These are phyloP conservation scores for Archivesica marissinica DNA, from an alignment of 1,140 invertebrate species.

Conservation along the genomic window DNA sequence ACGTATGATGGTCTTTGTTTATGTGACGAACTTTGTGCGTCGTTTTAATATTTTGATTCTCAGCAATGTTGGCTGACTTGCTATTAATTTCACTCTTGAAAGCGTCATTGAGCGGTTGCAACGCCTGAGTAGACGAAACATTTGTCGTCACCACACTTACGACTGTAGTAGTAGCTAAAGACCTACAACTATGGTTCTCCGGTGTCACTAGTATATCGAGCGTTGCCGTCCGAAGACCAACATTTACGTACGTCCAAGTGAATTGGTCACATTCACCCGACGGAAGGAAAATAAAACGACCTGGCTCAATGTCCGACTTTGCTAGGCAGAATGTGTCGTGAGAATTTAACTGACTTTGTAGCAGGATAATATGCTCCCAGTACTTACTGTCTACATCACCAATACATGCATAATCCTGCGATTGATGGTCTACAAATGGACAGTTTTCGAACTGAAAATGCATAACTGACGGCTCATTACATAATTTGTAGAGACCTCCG, in stretches of 20 bases:
- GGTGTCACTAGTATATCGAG: conserved; percentile 44
- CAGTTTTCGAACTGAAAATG: conserved; percentile 65
- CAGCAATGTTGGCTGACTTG: background rate
- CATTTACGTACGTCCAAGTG: conserved; percentile 64
- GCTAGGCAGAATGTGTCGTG: conserved; percentile 64
- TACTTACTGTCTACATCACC: conserved; percentile 67
- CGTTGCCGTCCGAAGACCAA: conserved; percentile 49
- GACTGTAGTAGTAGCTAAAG: background rate
- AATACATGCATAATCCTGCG: conserved; percentile 67
- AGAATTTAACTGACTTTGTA: conserved; percentile 65
- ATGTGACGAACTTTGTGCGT: background rate
- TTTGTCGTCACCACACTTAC: background rate
- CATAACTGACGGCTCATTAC: conserved; percentile 62
- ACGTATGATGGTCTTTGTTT: background rate
- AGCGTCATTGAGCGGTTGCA: conserved; percentile 25
- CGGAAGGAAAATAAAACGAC: conserved; percentile 62
- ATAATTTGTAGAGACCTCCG: conserved; percentile 68
- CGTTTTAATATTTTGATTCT: background rate
- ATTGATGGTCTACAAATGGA: background rate
- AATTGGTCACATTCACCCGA: conserved; percentile 70
- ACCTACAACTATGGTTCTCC: conserved; percentile 11
- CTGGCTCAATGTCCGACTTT: conserved; percentile 64
- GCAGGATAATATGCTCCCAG: conserved; percentile 70
- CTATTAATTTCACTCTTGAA: background rate
- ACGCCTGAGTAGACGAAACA: background rate